A percentile compares a stretch with the other conserved stretches of the same genome.
Conservation (phyloP, 2,113 vertebrate genomes). For the Onychostruthus taczanowskii region DNA sequence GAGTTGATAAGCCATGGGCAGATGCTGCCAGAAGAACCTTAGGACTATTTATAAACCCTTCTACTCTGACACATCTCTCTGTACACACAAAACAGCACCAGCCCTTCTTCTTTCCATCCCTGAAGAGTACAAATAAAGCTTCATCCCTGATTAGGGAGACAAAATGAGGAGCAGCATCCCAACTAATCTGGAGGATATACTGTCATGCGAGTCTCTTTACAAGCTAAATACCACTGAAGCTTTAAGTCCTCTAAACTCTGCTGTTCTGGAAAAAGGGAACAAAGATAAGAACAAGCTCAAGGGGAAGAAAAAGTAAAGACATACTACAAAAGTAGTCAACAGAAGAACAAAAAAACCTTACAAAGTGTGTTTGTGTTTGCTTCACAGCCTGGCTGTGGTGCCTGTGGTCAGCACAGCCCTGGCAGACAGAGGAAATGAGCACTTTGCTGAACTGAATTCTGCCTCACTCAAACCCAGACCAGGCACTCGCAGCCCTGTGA, state of each 20-base stretch:
- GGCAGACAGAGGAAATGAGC: constrained; percentile 17
- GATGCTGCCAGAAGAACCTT: neutral
- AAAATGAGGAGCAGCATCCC: neutral
- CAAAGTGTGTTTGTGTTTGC: neutral
- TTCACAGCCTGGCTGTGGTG: neutral
- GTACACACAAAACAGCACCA: neutral
- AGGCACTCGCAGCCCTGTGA: neutral
- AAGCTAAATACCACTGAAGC: neutral
- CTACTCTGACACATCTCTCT: constrained; percentile 1
- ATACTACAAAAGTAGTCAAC: neutral
- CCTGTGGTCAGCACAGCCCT: neutral
- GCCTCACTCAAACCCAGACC: neutral
- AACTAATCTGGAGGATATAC: constrained; percentile 1
- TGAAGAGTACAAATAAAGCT: constrained; percentile 14
- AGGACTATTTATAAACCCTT: constrained; percentile 7
- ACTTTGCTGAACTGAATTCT: neutral
- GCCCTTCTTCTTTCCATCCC: neutral
- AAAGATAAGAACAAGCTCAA: neutral
- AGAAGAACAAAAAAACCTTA: neutral
- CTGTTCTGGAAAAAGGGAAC: neutral
- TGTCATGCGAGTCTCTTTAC: neutral
- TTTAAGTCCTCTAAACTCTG: neutral
- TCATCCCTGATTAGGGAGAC: constrained; percentile 19
- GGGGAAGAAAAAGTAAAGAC: neutral
- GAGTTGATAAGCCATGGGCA: neutral